These are phyloP conservation scores for Drosophila suzukii DNA, from an alignment of 1,140 invertebrate genomes.

Conservation along the genomic window DNA sequence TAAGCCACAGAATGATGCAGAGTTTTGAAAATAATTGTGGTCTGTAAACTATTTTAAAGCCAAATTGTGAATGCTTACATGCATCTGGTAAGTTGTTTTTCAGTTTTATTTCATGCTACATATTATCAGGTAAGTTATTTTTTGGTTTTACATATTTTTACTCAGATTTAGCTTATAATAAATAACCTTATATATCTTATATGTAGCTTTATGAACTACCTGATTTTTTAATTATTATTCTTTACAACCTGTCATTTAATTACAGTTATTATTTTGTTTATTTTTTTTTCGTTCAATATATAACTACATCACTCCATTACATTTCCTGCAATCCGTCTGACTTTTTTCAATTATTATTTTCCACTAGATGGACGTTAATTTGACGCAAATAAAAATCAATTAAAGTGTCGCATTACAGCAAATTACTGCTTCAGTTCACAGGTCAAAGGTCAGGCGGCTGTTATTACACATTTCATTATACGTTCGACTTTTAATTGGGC, in stretches of 20 bases:
- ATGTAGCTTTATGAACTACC: not conserved
- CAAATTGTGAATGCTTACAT: too few species aligned
- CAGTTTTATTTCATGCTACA: too few species aligned
- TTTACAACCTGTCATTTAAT: not conserved
- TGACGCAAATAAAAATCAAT: slow-evolving; percentile 38
- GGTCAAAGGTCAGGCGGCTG: slow-evolving; percentile 36
- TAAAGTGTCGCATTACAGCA: slow-evolving; percentile 47
- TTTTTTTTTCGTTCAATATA: not conserved
- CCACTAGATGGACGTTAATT: slow-evolving; percentile 26
- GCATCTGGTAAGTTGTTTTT: too few species aligned
- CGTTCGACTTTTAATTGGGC: slow-evolving; percentile 41
- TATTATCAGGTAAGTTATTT: too few species aligned
- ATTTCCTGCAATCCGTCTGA: slow-evolving; percentile 10
- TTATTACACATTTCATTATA: slow-evolving; percentile 41
- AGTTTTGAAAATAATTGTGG: not conserved
- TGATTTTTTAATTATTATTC: slow-evolving; percentile 3
- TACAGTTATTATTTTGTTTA: not conserved
- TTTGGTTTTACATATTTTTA: too few species aligned
- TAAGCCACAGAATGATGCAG: not conserved
- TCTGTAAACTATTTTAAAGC: not conserved
- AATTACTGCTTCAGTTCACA: slow-evolving; percentile 38
- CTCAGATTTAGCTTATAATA: not conserved
- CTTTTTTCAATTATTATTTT: slow-evolving; percentile 26
- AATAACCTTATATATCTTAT: not conserved
- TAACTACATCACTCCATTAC: not conserved